Base-by-base conservation (phyloP, 2,888 invertebrate genomes). In the Nomada flava region DNA sequence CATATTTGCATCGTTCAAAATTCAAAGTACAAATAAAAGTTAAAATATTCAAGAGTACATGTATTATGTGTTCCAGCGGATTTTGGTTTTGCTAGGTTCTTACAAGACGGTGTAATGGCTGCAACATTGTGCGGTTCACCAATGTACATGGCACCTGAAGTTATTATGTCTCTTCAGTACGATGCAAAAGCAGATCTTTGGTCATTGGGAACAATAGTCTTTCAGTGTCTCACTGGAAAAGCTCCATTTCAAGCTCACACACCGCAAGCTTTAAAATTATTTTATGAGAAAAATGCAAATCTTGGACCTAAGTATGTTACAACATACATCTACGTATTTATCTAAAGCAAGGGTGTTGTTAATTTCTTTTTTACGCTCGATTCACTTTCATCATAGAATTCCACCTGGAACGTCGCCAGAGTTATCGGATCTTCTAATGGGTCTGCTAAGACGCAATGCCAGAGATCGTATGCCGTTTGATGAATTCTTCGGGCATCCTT, bases 61-160 rank as follows among this genome's bases (percentile, higher is more conserved):
- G 13, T 50, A 82, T 62, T 83, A 64, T 83, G 69, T 71, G 91
- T 94, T 95, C 76, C 94, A 97, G 99, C 99, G 92, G 99, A 99
- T 95, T 99, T 99, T 95, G 99, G 99, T 69, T 99, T 99, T 95
- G 99, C 99, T 72, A 96, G 99, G 93, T 99, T 99, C 94, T 95
- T 99, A 64, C 98, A 98, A 94, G 99, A 99, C 93, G 99, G 99
- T 84, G 99, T 98, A 74, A 99, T 99, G 99, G 99, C 99, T 74
- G 99, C 99, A 83, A 99, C 99, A 50, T 95, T 99, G 59, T 99
- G 99, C 94, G 99, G 99, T 64, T 99, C 99, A 65, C 99, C 99
- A 18, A 99, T 99, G 99, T 99, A 99, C 93, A 99, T 99, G 99
- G 99, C 99, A 52, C 99, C 99, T 0, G 99, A 99, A 95, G 99